Conservation (phyloP, 2,113 vertebrate genomes). For the Microtus ochrogaster region DNA sequence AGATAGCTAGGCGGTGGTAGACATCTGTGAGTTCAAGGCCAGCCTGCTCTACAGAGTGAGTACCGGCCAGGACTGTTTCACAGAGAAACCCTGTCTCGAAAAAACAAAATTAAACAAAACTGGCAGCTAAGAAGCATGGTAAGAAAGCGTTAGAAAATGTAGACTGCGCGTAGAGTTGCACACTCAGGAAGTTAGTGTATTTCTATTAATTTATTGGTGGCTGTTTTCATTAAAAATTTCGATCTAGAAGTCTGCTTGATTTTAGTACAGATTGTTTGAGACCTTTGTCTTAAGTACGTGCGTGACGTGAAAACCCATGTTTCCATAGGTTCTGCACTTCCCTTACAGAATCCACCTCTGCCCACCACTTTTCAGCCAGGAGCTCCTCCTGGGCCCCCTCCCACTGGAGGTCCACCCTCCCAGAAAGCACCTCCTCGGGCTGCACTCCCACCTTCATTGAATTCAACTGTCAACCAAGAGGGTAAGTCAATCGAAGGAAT, state of each 20-base stretch:
- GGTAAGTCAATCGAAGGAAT: conserved; percentile 84
- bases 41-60: too few relatives aligned
- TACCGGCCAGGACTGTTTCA: too few relatives aligned
- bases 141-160: conserved; percentile 13
- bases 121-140: background rate
- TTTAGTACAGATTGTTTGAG: conserved; percentile 44
- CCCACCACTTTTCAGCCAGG: conserved; percentile 88
- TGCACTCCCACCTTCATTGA: conserved; percentile 76
- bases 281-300: conserved; percentile 37
- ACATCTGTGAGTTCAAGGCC: too few relatives aligned
- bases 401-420: conserved; percentile 79
- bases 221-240: conserved; percentile 61
- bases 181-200: background rate
- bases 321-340: conserved; percentile 85
- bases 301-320: conserved; percentile 73
- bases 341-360: conserved; percentile 87
- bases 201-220: conserved; percentile 23
- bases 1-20: too few relatives aligned
- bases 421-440: conserved; percentile 79
- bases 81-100: too few relatives aligned
- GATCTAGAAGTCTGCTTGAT: conserved; percentile 35
- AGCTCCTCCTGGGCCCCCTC: conserved; percentile 87
- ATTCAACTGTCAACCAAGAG: conserved; percentile 85
- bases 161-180: background rate
- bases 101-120: too few relatives aligned